phyloP scores from a whole-genome alignment of 2,888 invertebrate genomes.

The Cosmorhoe ocellata region DNA sequence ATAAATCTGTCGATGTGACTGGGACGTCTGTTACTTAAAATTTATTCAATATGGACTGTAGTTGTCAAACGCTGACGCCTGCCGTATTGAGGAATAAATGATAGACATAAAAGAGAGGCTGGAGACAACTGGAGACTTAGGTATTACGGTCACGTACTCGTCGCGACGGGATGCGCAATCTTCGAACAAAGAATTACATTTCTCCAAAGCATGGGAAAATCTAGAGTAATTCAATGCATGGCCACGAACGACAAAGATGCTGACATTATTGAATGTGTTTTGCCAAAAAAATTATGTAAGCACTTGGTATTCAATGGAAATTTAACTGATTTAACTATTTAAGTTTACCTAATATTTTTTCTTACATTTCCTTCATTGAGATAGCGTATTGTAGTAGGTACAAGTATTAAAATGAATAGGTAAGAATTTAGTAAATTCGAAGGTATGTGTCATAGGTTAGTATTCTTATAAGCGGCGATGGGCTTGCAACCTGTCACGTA shows the following conservation, averaged over 20 bases:
- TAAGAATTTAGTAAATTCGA: too few relatives aligned
- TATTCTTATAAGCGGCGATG: too few relatives aligned
- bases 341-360: too few relatives aligned
- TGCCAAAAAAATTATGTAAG: constrained; percentile 25
- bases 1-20: constrained; percentile 67
- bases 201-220: constrained; percentile 73
- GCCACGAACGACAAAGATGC: constrained; percentile 44
- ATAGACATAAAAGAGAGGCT: constrained; percentile 69
- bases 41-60: constrained; percentile 77
- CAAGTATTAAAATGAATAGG: too few relatives aligned
- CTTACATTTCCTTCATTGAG: too few relatives aligned
- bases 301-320: constrained; percentile 40
- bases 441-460: too few relatives aligned
- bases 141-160: constrained; percentile 75
- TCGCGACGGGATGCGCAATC: constrained; percentile 72
- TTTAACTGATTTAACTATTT: constrained; percentile 17
- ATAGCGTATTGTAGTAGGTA: too few relatives aligned
- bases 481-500: too few relatives aligned
- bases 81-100: constrained; percentile 75
- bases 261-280: constrained; percentile 33
- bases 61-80: constrained; percentile 79
- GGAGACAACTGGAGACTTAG: constrained; percentile 61
- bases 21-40: constrained; percentile 64
- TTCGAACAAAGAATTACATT: constrained; percentile 78
- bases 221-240: constrained; percentile 75